These are phyloP conservation scores for Melanaphis sacchari DNA, from an alignment of 1,140 invertebrate genomes.

Conservation along the genomic window DNA sequence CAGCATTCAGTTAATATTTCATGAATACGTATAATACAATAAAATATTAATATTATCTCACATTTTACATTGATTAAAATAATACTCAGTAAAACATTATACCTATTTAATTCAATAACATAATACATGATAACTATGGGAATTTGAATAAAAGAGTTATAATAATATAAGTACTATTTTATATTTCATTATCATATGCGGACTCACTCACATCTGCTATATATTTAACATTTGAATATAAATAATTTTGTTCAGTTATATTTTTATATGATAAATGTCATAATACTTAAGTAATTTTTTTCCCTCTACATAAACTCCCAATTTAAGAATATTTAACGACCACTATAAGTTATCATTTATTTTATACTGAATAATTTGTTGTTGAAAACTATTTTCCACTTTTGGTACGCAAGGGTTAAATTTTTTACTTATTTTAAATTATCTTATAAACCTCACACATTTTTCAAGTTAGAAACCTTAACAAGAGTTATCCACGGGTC, in stretches of 20 bases:
- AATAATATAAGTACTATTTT: not conserved
- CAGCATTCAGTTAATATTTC: no score
- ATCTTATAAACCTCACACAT: not conserved
- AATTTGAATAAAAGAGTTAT: no score
- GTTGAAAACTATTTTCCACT: conserved; percentile 4
- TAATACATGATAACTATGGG: not conserved
- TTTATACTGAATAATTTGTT: not conserved
- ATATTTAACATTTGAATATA: no score
- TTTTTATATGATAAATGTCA: not conserved
- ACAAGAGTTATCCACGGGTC: no score
- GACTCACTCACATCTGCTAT: not conserved
- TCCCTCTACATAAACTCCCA: not conserved
- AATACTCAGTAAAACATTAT: not conserved
- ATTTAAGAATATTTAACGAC: not conserved
- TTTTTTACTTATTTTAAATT: not conserved
- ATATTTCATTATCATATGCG: not conserved
- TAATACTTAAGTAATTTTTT: not conserved
- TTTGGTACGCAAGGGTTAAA: not conserved
- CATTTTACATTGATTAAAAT: not conserved
- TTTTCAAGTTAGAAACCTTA: no score
- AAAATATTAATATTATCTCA: not conserved
- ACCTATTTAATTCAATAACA: not conserved
- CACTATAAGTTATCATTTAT: conserved; percentile 17
- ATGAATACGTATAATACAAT: not conserved
- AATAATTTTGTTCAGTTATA: not conserved